Base-by-base conservation (phyloP, 2,888 invertebrate genomes). In the Drosophila villosipedis region DNA sequence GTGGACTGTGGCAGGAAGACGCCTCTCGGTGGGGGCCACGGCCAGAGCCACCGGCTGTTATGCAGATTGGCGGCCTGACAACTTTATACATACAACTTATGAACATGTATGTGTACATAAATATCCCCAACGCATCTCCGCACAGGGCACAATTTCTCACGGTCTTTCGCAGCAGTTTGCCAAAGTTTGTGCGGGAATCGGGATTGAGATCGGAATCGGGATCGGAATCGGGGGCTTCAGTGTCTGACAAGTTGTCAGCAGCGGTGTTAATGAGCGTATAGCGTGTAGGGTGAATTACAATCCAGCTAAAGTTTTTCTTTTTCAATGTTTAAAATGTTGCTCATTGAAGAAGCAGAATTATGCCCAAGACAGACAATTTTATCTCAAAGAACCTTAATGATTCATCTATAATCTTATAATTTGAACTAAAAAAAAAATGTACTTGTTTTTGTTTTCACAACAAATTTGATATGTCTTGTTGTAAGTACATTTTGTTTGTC, bases 171-270 rank as follows among this genome's bases (percentile, higher is more conserved):
- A 39, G 50, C 55, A 28, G 58, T 58, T 69, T 43, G 70, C 53
- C 75, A 76, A 73, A 72, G 72, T 69, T 69, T 55, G 49, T 39
- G 55, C 67, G 57, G 37, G 25, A 41, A 41, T 41, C 4, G 25
- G 54, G 30, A 19, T 35, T 3, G 35, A 14, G 4, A 35, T 35
- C 35, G 5, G 14, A n/a, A n/a, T 43, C n/a, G 49, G 39, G 30
- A 22, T 58, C 52, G 50, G 16, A 25, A 25, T 35, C 35, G 52
- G 57, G 52, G 25, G 14, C 41, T 33, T 54, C 30, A 62, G 54
- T 31, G 50, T 22, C 73, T 68, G 78, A 69, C 83, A 80, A 82
- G 58, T 80, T 87, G 87, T 87, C 83, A 76, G 80, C 80, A 69
- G 67, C 59, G 59, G 57, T 80, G 73, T 75, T 84, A 84, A 84